phyloP scores from a whole-genome alignment of 35 echinoderm and acorn worm genomes.

The Lytechinus pictus region DNA sequence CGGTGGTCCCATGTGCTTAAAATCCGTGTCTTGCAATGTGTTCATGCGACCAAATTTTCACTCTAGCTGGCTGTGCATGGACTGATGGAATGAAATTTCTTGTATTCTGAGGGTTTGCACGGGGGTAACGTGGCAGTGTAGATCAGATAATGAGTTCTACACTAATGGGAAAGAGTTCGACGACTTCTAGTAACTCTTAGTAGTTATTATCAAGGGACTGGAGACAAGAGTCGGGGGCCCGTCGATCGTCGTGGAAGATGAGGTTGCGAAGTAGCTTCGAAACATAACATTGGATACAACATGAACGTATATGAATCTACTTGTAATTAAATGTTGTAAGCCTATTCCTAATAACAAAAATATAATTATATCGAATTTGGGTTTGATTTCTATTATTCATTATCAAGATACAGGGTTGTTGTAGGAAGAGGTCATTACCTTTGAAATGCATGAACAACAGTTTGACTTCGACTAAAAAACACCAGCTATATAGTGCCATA shows the following conservation, averaged over 20 bases:
- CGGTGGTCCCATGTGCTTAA: not conserved
- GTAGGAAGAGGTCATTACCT: too few relatives aligned
- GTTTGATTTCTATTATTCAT: too few relatives aligned
- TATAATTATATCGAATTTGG: too few relatives aligned
- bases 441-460: too few relatives aligned
- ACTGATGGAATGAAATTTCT: not conserved
- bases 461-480: too few relatives aligned
- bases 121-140: not conserved
- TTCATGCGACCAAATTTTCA: not conserved
- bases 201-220: not conserved
- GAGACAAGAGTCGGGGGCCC: not conserved
- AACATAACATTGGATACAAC: too few relatives aligned
- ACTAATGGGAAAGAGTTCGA: not conserved
- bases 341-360: too few relatives aligned
- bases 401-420: too few relatives aligned
- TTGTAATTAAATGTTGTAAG: too few relatives aligned
- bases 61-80: not conserved
- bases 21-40: conserved; percentile 1
- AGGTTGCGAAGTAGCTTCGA: not conserved
- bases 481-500: too few relatives aligned
- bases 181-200: not conserved
- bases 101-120: not conserved
- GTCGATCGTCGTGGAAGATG: not conserved
- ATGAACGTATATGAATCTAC: too few relatives aligned
- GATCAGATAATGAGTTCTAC: conserved; percentile 4